Conservation (phyloP, 2,113 vertebrate species). For the Barnardius zonarius region DNA sequence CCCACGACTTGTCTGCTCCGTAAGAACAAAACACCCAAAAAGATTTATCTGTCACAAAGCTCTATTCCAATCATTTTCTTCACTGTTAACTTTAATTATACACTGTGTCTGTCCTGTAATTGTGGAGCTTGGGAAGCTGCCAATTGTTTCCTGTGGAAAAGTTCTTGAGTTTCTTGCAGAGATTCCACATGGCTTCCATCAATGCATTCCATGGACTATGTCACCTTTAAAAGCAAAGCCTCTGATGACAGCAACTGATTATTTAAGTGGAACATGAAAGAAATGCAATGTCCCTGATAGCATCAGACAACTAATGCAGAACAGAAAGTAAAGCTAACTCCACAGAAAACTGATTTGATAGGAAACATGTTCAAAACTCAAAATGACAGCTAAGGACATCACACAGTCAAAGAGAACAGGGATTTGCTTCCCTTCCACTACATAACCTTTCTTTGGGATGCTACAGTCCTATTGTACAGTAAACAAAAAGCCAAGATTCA, state of each 20-base stretch:
- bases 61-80: slow-evolving; percentile 67
- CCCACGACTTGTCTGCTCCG: slow-evolving; percentile 21
- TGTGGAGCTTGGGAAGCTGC: slow-evolving; percentile 71
- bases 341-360: background rate
- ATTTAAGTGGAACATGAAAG: background rate
- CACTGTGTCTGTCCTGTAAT: slow-evolving; percentile 68
- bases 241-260: background rate
- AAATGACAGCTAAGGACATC: background rate
- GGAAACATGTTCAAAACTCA: background rate
- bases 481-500: background rate
- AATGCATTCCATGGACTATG: background rate
- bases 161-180: slow-evolving; percentile 53
- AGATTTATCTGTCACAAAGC: slow-evolving; percentile 56
- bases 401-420: background rate
- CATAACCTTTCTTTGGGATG: background rate
- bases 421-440: background rate
- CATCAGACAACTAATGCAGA: background rate
- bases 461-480: background rate
- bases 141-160: slow-evolving; percentile 67
- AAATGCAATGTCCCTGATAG: background rate
- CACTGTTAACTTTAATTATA: slow-evolving; percentile 73
- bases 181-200: background rate
- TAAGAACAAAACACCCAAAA: slow-evolving; percentile 39
- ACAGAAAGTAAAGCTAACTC: background rate
- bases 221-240: background rate